phyloP scores from a whole-genome alignment of 1,140 invertebrate genomes.

The Leptopilina clavipes region DNA sequence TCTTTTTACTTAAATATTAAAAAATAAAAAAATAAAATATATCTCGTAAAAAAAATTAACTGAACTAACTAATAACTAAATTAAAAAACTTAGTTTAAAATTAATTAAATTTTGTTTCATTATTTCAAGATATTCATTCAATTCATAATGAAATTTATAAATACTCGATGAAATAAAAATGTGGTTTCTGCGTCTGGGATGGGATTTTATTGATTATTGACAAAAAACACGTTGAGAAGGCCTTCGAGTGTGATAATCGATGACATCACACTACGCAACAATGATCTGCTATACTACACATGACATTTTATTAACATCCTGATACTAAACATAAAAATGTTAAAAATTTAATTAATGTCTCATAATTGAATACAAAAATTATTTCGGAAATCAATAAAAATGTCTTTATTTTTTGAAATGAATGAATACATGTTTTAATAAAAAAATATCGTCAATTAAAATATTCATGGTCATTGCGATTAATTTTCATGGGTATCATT shows the following conservation, averaged over 20 bases:
- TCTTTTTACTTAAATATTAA: background rate
- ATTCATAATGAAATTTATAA: too few relatives aligned
- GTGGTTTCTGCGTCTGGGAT: background rate
- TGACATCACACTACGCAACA: slow-evolving; percentile 42
- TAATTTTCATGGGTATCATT: background rate
- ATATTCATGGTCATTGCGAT: too few relatives aligned
- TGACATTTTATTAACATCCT: background rate
- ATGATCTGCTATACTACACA: slow-evolving; percentile 14
- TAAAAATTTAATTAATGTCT: background rate
- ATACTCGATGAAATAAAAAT: background rate
- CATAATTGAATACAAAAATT: too few relatives aligned
- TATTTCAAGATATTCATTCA: background rate
- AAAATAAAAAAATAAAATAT: background rate
- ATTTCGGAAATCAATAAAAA: too few relatives aligned
- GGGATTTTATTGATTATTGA: background rate
- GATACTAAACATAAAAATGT: background rate
- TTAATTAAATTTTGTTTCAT: too few relatives aligned
- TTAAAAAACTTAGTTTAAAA: too few relatives aligned
- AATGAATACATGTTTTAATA: too few relatives aligned
- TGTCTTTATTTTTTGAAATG: too few relatives aligned
- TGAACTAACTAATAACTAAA: too few relatives aligned
- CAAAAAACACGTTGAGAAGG: slow-evolving; percentile 2
- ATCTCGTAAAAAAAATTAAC: background rate
- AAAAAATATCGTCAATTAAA: too few relatives aligned
- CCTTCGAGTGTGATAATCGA: slow-evolving; percentile 45